These are phyloP conservation scores for Ceyx margarethae DNA, from an alignment of 2,113 vertebrate species.

Conservation along the genomic window DNA sequence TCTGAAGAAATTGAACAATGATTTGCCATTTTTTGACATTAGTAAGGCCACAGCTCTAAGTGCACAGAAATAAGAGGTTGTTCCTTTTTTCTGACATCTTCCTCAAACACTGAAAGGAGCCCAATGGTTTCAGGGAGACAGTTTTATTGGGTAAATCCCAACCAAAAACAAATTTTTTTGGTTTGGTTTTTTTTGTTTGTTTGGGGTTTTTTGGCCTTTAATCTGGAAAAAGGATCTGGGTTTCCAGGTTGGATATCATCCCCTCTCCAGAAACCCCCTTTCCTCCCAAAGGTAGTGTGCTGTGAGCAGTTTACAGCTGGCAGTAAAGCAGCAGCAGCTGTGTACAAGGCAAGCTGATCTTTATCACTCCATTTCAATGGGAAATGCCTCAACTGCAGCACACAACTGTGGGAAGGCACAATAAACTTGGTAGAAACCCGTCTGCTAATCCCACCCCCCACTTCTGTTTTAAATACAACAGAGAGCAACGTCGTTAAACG, in stretches of 20 bases:
- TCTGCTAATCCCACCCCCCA: background rate
- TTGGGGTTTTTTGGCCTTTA: background rate
- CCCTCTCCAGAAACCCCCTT: background rate
- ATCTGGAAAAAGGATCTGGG: background rate
- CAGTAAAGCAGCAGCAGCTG: constrained; percentile 14
- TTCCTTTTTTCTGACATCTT: background rate
- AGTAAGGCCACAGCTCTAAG: background rate
- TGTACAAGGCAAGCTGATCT: background rate
- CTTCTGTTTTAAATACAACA: constrained; percentile 14
- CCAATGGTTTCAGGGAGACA: background rate
- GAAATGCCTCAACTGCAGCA: background rate
- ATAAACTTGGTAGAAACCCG: background rate
- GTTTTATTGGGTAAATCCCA: no score
- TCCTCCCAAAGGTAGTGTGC: background rate
- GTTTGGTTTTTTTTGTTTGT: background rate
- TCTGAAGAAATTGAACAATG: background rate
- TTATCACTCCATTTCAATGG: background rate
- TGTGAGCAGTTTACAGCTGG: background rate
- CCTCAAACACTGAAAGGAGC: background rate
- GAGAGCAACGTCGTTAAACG: background rate
- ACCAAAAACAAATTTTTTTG: no score
- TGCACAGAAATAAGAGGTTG: accelerated
- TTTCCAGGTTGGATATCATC: background rate
- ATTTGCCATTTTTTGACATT: background rate
- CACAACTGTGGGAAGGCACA: constrained; percentile 34